Evolutionary conservation across 1,140 invertebrate species (phyloP), one percentile per base, ranked within the genome.

Genomic region (Rhopalosiphum maidis): DNA sequence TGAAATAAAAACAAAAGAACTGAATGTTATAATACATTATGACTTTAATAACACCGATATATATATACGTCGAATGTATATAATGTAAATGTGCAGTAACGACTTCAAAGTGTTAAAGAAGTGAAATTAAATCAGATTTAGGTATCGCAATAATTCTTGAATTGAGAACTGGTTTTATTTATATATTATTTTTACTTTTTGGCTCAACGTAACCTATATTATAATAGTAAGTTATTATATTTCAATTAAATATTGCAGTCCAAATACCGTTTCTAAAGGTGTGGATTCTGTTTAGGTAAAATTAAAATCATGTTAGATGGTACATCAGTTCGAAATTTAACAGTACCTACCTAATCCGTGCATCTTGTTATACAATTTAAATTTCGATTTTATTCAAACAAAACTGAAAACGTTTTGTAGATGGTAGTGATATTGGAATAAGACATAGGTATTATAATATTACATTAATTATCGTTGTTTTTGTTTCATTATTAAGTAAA

Each of bases 131-230:
- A 88, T 35, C 37, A n/a, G 21, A 54, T 54, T 88, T 51, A 7
- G 8, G 48, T 89, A 37, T n/a, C 48, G 37, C 87, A 51, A 23
- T 22, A 21, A 54, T 89, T 54, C n/a, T 89, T 51, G 48, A 89
- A 54, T 51, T 22, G 6, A 54, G n/a, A 89, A 89, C 87, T 54
- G 87, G 87, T 89, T 89, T 89, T 18, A 11, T 30, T 85, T 41
- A 30, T 30, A 35, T 4, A 15, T 46, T 46, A 21, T 35, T 89
- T 89, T 23, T 51, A 51, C 30, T 30, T n/a, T 51, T 48, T 88
- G 86, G 46, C 86, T 21, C n/a, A n/a, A 88, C 18, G n/a, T 88
- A 88, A 88, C 86, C 86, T 88, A 88, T 51, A 43, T 87, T 48
- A 89, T 35, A 54, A 54, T 23, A 46, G 87, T 37, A 37, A 37